phyloP scores from a whole-genome alignment of 2,797 vertebrate species.

The Florisuga fusca region DNA sequence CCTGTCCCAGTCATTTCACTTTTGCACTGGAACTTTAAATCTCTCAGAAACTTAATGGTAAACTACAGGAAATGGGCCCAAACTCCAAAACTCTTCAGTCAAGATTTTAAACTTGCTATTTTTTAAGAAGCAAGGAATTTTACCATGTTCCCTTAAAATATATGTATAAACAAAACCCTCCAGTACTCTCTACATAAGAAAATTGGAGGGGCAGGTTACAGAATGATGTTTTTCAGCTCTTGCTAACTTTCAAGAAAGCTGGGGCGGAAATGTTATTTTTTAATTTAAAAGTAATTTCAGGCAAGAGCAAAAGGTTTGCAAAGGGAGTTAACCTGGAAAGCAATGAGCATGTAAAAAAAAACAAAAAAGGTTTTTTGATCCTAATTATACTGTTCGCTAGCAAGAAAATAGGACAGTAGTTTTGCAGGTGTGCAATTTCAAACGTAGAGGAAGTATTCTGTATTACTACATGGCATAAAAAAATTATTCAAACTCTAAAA shows the following conservation, averaged over 20 bases:
- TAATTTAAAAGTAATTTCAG: constrained; percentile 18
- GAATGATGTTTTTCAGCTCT: neutral
- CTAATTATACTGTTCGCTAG: neutral
- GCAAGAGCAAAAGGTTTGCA: neutral
- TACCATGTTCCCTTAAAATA: neutral
- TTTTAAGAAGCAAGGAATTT: neutral
- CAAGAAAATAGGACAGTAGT: neutral
- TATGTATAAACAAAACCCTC: neutral
- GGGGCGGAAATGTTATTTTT: neutral
- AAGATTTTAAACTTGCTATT: neutral
- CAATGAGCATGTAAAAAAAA: neutral
- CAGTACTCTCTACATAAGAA: neutral
- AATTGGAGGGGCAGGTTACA: neutral
- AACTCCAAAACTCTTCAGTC: neutral
- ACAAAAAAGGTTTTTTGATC: neutral
- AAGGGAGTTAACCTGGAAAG: neutral
- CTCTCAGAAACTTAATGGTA: neutral
- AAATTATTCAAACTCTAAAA: constrained; percentile 18
- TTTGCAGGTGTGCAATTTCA: constrained; percentile 27
- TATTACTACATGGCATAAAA: neutral
- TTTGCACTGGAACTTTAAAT: neutral
- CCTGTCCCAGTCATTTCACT: neutral
- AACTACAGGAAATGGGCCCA: neutral
- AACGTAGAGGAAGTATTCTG: neutral
- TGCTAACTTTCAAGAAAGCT: neutral